Evolutionary conservation across 2,888 invertebrate species (phyloP).

Genomic region (Tetragnatha montana): DNA sequence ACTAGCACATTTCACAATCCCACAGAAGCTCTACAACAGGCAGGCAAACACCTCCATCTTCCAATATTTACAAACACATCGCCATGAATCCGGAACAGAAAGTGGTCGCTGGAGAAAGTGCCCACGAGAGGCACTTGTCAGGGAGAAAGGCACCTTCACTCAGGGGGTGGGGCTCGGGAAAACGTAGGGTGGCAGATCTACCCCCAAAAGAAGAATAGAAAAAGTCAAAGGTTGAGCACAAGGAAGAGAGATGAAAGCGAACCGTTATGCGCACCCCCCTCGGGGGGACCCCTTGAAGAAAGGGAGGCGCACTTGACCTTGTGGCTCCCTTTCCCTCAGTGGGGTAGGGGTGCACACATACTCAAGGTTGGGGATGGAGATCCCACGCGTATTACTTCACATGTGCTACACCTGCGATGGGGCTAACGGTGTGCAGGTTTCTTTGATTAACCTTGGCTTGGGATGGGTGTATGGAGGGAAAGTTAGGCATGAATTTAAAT

Average conservation of each 20-base stretch:
- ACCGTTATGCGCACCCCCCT: constrained; percentile 52
- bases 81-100: neutral
- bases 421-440: neutral
- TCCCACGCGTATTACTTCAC: constrained; percentile 60
- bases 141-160: constrained; percentile 61
- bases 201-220: constrained; percentile 19
- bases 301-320: constrained; percentile 66
- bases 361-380: constrained; percentile 37
- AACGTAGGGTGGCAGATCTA: constrained; percentile 20
- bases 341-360: constrained; percentile 23
- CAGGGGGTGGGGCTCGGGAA: constrained; percentile 50
- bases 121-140: constrained; percentile 49
- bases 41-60: neutral
- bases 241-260: constrained; percentile 54
- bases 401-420: constrained; percentile 45
- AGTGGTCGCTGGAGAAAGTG: constrained; percentile 3
- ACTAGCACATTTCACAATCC: too few species aligned
- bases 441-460: neutral
- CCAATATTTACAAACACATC: neutral
- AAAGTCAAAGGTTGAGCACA: constrained; percentile 60
- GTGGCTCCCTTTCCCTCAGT: constrained; percentile 35
- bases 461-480: neutral
- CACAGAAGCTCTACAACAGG: neutral
- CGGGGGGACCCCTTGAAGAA: neutral
- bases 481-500: neutral